These are phyloP conservation scores for Synanthedon myopaeformis DNA, from an alignment of 2,888 invertebrate genomes.

Conservation along the genomic window DNA sequence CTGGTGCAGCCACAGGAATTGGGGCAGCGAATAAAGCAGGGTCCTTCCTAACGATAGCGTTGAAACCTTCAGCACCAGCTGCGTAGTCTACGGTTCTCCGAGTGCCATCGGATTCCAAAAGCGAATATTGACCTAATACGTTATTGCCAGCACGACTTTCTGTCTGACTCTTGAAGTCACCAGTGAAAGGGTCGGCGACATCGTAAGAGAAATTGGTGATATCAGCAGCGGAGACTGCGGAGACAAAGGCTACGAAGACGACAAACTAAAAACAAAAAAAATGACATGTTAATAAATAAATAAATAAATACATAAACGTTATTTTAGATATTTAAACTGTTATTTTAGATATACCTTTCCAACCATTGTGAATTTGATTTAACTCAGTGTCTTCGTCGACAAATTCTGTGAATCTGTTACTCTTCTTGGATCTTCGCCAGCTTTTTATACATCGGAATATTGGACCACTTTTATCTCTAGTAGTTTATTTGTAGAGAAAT, in stretches of 20 bases:
- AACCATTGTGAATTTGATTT: slow-evolving; percentile 35
- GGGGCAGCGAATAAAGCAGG: slow-evolving; percentile 38
- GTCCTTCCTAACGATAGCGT: slow-evolving; percentile 67
- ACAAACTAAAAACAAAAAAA: slow-evolving; percentile 32
- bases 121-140: slow-evolving; percentile 67
- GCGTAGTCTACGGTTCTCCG: slow-evolving; percentile 68
- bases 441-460: slow-evolving; percentile 38
- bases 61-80: slow-evolving; percentile 67
- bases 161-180: slow-evolving; percentile 67
- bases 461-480: slow-evolving; percentile 38
- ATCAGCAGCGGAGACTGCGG: slow-evolving; percentile 21
- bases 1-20: slow-evolving; percentile 18
- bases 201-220: slow-evolving; percentile 63
- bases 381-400: slow-evolving; percentile 43
- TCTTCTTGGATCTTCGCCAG: slow-evolving; percentile 8
- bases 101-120: slow-evolving; percentile 66
- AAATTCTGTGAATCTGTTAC: slow-evolving; percentile 38
- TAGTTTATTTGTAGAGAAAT: slow-evolving; percentile 37
- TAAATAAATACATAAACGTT: background rate
- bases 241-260: slow-evolving; percentile 33
- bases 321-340: background rate
- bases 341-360: slow-evolving; percentile 39
- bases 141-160: slow-evolving; percentile 61
- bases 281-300: background rate
- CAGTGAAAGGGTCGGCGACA: slow-evolving; percentile 68